Base-by-base conservation (phyloP, 64 coral and sea anemone genomes). In the Actinia tenebrosa region DNA sequence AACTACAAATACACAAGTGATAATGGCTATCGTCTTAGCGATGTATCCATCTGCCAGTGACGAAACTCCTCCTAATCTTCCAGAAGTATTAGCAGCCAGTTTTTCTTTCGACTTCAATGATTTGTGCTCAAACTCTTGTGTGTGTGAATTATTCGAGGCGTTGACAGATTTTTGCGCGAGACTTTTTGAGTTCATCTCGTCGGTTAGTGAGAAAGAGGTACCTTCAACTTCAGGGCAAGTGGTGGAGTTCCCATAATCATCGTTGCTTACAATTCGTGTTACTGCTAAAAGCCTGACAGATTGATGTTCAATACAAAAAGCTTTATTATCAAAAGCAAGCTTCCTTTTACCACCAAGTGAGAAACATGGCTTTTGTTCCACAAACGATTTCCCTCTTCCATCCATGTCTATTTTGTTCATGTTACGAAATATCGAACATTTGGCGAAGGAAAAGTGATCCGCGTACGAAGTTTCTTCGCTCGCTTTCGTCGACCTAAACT, bases 21-120 rank as follows among this genome's bases (percentile, higher is more conserved):
- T 84, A 50, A 92, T 84, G 11, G 86, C 91, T 25, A 92, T 84
- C 25, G 87, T 89, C 37, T 50, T 79, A 14, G 91, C 71, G 25
- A 92, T 88, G 37, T 88, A 84, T 60, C 86, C 55, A 84, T 92
- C 91, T 14, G 55, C 53, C 16, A 85, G 9, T 22, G 44, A 25
- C 7, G 69, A 75, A 2, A 75, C 69, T 75, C 69, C 69, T 3
- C 23, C 69, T 75, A 75, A 42, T 16, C 27, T 75, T 4, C 69
- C 69, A 72, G 8, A 10, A 72, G 69, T 9, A 30, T 75, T 75
- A 13, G 13, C 26, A 30, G 69, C 26, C 10, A 37, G 4, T 9
- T 75, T 75, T 14, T 3, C 69, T 14, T 37, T 26, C 8, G 25
- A 72, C 5, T 72, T 72, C 23, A 42, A 30, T 30, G 69, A 37